phyloP scores from a whole-genome alignment of 2,797 vertebrate species.

The Anolis apletophallus region DNA sequence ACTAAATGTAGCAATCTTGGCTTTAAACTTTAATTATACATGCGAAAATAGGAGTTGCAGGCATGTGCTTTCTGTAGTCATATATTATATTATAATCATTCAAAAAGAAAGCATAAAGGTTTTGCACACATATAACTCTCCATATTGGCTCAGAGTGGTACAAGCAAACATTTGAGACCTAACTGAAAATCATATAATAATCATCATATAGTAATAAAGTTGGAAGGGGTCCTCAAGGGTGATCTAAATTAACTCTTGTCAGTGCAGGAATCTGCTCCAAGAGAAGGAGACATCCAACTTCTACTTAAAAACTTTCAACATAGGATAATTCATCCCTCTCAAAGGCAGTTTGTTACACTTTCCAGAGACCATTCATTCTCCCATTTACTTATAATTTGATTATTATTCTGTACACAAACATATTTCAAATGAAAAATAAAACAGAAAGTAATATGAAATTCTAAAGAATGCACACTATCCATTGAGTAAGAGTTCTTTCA shows the following conservation, averaged over 20 bases:
- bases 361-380: not conserved
- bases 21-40: constrained; percentile 12
- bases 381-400: not conserved
- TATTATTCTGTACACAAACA: not conserved
- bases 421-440: not conserved
- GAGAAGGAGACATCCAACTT: too few relatives aligned
- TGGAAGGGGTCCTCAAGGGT: too few relatives aligned
- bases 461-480: not conserved
- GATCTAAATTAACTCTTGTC: too few relatives aligned
- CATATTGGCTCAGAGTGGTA: not conserved
- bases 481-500: not conserved
- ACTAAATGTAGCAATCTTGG: constrained; percentile 6
- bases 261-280: too few relatives aligned
- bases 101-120: not conserved
- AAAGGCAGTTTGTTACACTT: too few relatives aligned
- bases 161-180: not conserved
- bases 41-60: not conserved
- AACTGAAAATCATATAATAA: not conserved
- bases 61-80: not conserved
- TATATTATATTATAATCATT: not conserved
- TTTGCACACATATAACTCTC: not conserved
- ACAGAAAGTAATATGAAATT: not conserved
- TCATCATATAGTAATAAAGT: not conserved
- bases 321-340: too few relatives aligned
- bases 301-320: too few relatives aligned